Conservation (phyloP, 37 sponge, comb jelly and placozoan genomes). For the Tethya wilhelma region DNA sequence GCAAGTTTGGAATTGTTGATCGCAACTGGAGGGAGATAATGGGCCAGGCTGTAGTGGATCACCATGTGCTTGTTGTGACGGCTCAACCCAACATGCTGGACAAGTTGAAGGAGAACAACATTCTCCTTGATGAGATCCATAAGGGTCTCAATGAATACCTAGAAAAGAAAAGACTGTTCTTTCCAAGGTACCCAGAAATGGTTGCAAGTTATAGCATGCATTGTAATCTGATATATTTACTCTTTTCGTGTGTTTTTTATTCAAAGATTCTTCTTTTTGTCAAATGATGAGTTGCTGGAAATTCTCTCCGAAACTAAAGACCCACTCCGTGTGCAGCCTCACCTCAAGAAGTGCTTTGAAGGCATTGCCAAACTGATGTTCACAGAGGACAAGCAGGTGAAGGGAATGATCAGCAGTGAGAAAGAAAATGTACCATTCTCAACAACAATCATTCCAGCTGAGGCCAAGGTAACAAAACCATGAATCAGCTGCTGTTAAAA, state of each 20-base stretch:
- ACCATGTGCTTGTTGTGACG: slow-evolving; percentile 85
- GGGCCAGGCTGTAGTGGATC: slow-evolving; percentile 87
- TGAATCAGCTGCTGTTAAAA: not conserved
- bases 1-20: slow-evolving; percentile 97
- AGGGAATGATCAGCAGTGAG: slow-evolving; percentile 95
- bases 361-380: slow-evolving; percentile 94
- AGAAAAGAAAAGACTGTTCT: slow-evolving; percentile 98
- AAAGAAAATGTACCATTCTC: slow-evolving; percentile 92
- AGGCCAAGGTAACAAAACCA: slow-evolving; percentile 91
- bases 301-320: slow-evolving; percentile 96
- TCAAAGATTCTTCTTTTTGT: slow-evolving; percentile 89
- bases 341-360: slow-evolving; percentile 97
- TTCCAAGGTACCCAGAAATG: slow-evolving; percentile 92
- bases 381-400: slow-evolving; percentile 89
- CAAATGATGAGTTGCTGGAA: slow-evolving; percentile 96
- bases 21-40: slow-evolving; percentile 90
- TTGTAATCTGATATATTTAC: not conserved
- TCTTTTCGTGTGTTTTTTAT: not conserved
- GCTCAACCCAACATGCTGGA: slow-evolving; percentile 83
- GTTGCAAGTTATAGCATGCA: too few species aligned
- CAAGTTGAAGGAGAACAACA: slow-evolving; percentile 81
- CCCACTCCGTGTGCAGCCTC: slow-evolving; percentile 94
- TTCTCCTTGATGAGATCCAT: slow-evolving; percentile 94
- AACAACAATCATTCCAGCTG: slow-evolving; percentile 85
- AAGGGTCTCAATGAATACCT: slow-evolving; percentile 97